Evolutionary conservation across 2,797 vertebrate genomes (phyloP).

Genomic region (Pteropus rufus): DNA sequence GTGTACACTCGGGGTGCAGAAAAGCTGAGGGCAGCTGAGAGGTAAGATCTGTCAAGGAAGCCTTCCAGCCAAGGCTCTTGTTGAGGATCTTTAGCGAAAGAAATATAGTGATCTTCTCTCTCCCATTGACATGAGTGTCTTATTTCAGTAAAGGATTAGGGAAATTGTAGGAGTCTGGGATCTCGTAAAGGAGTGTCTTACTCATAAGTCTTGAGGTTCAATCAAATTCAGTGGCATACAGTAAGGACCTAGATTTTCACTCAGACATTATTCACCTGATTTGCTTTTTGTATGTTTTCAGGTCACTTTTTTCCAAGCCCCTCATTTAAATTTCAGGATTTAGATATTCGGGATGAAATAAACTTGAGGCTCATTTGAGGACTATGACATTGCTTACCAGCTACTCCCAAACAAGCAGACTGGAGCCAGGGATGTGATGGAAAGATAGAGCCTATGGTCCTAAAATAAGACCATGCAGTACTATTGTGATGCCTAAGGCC

Average conservation of each 20-base stretch:
- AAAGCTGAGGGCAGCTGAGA: constrained; percentile 93
- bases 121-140: neutral
- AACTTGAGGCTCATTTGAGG: neutral
- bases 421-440: neutral
- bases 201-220: neutral
- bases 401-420: neutral
- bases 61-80: neutral
- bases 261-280: neutral
- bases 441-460: neutral
- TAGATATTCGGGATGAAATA: constrained; percentile 18
- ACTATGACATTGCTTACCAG: neutral
- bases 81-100: neutral
- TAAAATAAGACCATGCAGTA: neutral
- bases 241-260: neutral
- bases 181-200: neutral
- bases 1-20: constrained; percentile 96
- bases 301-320: neutral
- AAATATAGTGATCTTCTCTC: neutral
- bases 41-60: constrained; percentile 80
- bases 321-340: neutral
- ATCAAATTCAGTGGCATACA: neutral
- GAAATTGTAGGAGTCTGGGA: neutral
- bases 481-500: neutral
- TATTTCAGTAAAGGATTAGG: neutral
- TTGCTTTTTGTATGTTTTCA: neutral